Evolutionary conservation across 2,888 invertebrate species (phyloP), one percentile per base, ranked within the genome.

Genomic region (Cyrtodaria siliqua): DNA sequence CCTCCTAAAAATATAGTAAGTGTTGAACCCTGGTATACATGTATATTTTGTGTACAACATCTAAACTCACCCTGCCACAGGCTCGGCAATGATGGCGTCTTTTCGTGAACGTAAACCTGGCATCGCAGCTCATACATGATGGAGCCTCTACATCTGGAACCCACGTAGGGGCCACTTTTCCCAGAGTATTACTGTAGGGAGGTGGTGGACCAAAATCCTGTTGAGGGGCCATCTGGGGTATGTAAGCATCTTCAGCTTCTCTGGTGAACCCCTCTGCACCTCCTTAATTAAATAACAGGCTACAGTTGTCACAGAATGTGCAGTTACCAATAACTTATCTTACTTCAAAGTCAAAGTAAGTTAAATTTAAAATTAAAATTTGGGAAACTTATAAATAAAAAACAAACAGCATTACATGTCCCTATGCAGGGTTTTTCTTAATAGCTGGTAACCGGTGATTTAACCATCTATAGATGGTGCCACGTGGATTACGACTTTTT

Each of bases 51-150:
- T n/a, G n/a, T n/a, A n/a, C n/a, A n/a, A n/a, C n/a, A n/a, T n/a
- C n/a, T n/a, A 33, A 4, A 33, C 82, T 91, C 92, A 95, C 96
- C 93, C 96, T 95, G 78, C 97, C 97, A 91, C 97, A 97, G 55
- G 97, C 96, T 62, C 97, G 94, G 91, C 97, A 97, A 93, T 97
- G 97, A 86, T 95, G 94, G 42, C 97, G 94, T 50, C 97, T 94
- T 91, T 96, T 96, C 59, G 97, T 95, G 79, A 97, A 95, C 0
- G 96, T 97, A 92, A 97, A 98, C 92, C 95, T 96, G 53, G 94
- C 93, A 76, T 96, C 95, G 91, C 97, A 97, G 83, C 96, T 95
- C 95, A 97, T 96, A 91, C 97, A 97, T 79, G 94, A 94, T n/a
- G 95, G 94, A 6, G 97, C 96, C 85, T 96, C 96, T 2, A 95